Conservation (phyloP, 2,113 vertebrate genomes). For the Bubo bubo region DNA sequence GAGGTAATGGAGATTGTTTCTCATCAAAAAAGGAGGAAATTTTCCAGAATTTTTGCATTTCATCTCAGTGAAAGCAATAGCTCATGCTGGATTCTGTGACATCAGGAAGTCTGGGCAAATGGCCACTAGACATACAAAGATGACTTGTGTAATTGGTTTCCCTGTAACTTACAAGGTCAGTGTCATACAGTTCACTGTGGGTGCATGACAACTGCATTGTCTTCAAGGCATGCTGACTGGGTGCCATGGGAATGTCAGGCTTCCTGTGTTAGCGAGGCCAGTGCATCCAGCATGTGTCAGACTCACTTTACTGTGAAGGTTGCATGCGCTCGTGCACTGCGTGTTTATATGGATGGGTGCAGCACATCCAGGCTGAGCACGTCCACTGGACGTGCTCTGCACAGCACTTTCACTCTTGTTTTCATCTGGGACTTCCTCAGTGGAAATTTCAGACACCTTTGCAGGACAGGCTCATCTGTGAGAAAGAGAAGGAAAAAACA, state of each 20-base stretch:
- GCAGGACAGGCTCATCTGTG: neutral
- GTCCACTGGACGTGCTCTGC: rapidly evolving
- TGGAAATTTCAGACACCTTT: neutral
- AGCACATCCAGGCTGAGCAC: neutral
- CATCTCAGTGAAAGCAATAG: neutral
- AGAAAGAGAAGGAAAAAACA: neutral
- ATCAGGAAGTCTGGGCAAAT: neutral
- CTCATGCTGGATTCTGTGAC: neutral
- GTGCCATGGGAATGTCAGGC: rapidly evolving
- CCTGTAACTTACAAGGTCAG: neutral
- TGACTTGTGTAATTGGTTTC: neutral
- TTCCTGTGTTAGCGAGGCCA: neutral
- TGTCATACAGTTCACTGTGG: neutral
- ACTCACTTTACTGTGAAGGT: neutral
- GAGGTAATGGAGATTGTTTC: neutral
- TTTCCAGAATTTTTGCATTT: neutral
- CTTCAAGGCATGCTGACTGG: neutral
- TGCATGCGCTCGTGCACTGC: rapidly evolving
- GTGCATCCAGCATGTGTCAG: neutral
- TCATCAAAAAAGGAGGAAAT: neutral
- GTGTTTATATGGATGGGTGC: rapidly evolving
- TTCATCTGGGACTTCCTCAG: neutral
- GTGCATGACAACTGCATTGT: rapidly evolving
- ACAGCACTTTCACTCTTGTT: neutral
- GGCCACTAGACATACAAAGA: neutral